Conservation (phyloP, 2,888 invertebrate genomes). For the Cylindroiulus punctatus region DNA sequence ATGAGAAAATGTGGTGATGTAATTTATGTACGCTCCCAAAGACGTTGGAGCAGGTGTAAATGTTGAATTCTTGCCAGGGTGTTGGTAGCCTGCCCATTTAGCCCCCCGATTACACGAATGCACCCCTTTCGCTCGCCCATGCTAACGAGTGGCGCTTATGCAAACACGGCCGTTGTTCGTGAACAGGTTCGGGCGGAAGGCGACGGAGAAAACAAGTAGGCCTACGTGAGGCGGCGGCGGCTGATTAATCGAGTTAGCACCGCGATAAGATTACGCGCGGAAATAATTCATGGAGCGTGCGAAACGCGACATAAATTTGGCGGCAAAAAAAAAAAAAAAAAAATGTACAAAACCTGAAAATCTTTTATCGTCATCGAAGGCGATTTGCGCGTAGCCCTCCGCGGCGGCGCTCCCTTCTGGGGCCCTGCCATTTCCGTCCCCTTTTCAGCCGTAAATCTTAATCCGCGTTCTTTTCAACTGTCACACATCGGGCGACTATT, state of each 20-base stretch:
- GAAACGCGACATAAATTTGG: neutral
- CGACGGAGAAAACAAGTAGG: neutral
- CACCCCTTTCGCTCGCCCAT: slow-evolving; percentile 11
- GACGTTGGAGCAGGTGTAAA: too few relatives aligned
- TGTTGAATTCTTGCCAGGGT: too few relatives aligned
- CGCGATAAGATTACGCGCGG: neutral
- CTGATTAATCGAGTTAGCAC: slow-evolving; percentile 32
- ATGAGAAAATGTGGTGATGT: too few relatives aligned
- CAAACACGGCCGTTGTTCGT: neutral
- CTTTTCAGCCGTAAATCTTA: slow-evolving; percentile 13
- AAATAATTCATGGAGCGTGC: neutral
- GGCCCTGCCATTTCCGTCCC: neutral
- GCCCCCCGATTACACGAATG: neutral
- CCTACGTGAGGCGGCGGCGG: neutral
- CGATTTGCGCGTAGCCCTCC: neutral
- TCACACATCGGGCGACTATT: slow-evolving; percentile 8
- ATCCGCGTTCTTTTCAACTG: slow-evolving; percentile 14
- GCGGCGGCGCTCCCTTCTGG: neutral
- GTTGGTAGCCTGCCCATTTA: too few relatives aligned
- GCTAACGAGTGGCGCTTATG: slow-evolving; percentile 17
- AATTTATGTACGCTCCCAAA: too few relatives aligned
- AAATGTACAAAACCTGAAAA: too few relatives aligned
- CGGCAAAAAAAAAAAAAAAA: neutral
- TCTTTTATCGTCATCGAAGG: too few relatives aligned
- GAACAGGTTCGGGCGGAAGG: neutral